phyloP scores from a whole-genome alignment of 2,888 invertebrate genomes.

The Callosobruchus maculatus region DNA sequence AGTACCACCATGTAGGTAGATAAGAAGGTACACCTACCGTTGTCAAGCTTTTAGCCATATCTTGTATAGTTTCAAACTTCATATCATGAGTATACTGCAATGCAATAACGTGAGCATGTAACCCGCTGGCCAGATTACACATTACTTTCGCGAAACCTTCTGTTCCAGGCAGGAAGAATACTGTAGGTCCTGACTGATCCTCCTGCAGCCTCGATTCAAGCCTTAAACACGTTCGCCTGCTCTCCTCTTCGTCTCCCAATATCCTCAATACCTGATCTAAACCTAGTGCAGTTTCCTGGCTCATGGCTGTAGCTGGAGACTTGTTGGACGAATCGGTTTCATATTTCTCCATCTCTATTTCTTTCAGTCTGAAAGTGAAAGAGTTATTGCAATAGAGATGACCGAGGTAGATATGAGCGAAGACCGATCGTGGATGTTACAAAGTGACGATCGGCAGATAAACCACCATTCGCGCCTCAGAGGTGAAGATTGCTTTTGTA shows the following conservation, averaged over 20 bases:
- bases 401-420: too few relatives aligned
- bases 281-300: background rate
- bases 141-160: constrained; percentile 62
- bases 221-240: background rate
- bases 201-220: background rate
- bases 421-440: too few relatives aligned
- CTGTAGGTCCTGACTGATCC: constrained; percentile 35
- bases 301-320: background rate
- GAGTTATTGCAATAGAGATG: too few relatives aligned
- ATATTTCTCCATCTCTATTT: constrained; percentile 51
- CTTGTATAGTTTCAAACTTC: constrained; percentile 47
- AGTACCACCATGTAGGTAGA: too few relatives aligned
- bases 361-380: constrained; percentile 47
- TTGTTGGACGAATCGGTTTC: constrained; percentile 17
- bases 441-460: too few relatives aligned
- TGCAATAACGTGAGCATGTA: constrained; percentile 54
- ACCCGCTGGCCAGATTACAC: constrained; percentile 52
- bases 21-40: constrained; percentile 48
- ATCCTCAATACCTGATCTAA: background rate
- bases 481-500: too few relatives aligned
- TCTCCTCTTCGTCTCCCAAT: background rate
- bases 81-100: constrained; percentile 55
- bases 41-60: constrained; percentile 54
- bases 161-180: constrained; percentile 64
- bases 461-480: too few relatives aligned